Percentiles rank a stretch among this genome's conserved stretches.
Evolutionary conservation across 2,797 vertebrate species (phyloP).

Genomic region (Discoglossus pictus): DNA sequence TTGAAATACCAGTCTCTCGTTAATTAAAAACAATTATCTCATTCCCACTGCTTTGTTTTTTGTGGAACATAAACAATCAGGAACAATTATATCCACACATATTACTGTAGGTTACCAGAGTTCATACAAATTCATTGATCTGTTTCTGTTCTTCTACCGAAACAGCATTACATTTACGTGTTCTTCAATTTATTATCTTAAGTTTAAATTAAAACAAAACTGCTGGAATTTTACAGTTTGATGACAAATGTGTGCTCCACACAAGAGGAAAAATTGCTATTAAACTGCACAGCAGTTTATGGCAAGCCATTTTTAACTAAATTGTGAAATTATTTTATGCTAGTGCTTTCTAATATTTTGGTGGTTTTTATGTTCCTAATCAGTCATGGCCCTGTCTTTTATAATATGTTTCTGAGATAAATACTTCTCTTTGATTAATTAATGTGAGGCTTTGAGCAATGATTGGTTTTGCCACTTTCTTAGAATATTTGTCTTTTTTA

Average conservation of each 20-base stretch:
- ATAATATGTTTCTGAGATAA: slow-evolving; percentile 13
- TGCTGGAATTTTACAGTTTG: neutral
- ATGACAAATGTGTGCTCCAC: neutral
- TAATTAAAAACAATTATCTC: slow-evolving; percentile 4
- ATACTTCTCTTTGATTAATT: slow-evolving; percentile 17
- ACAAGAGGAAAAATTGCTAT: neutral
- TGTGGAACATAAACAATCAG: neutral
- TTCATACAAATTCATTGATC: slow-evolving; percentile 14
- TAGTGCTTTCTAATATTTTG: neutral
- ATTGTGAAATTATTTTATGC: slow-evolving; percentile 18
- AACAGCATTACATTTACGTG: slow-evolving; percentile 16
- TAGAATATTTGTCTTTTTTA: slow-evolving; percentile 2
- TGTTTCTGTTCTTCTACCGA: slow-evolving; percentile 15
- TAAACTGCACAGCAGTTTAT: neutral
- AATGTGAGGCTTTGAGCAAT: slow-evolving; percentile 2
- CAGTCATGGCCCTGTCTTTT: slow-evolving; percentile 9
- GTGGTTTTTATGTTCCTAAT: slow-evolving; percentile 18
- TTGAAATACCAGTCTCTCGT: too few relatives aligned
- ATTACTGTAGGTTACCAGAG: neutral
- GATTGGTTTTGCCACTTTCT: slow-evolving; percentile 3
- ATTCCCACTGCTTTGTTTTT: neutral
- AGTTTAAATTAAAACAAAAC: slow-evolving; percentile 16
- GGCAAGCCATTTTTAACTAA: slow-evolving; percentile 16
- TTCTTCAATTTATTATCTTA: slow-evolving; percentile 20
- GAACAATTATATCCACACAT: neutral